These are phyloP conservation scores for Podarcis raffonei DNA, from an alignment of 2,113 vertebrate species.

Conservation along the genomic window DNA sequence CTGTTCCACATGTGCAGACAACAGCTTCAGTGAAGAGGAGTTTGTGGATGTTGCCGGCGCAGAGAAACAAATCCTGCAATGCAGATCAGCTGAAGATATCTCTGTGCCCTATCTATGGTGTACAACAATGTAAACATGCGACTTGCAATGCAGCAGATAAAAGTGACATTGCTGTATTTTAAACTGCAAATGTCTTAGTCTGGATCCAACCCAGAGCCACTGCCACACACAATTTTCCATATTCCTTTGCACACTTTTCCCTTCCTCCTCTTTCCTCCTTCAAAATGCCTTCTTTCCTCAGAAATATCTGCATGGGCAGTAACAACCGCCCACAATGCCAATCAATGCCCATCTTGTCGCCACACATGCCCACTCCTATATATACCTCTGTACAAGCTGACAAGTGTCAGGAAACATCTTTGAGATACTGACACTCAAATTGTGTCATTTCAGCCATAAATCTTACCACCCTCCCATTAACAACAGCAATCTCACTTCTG, in stretches of 20 bases:
- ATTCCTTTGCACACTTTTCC: background rate
- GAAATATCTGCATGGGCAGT: background rate
- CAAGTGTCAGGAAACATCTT: slow-evolving; percentile 8
- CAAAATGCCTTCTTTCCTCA: background rate
- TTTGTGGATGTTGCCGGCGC: no score
- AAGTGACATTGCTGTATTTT: no score
- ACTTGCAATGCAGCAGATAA: no score
- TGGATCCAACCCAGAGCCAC: no score
- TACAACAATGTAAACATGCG: no score
- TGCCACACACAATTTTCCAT: background rate
- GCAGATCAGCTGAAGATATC: no score
- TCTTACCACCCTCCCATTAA: background rate
- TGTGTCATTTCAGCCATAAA: background rate
- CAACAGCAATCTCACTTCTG: background rate
- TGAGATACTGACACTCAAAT: background rate
- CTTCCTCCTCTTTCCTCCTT: background rate
- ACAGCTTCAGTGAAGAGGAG: no score
- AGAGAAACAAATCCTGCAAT: no score
- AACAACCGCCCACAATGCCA: background rate
- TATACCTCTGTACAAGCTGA: background rate
- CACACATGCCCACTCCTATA: background rate
- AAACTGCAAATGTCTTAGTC: no score
- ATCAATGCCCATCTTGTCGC: background rate
- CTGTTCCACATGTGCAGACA: no score
- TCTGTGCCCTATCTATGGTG: no score